Conservation (phyloP, 1,140 invertebrate genomes). For the Atta colombica region DNA sequence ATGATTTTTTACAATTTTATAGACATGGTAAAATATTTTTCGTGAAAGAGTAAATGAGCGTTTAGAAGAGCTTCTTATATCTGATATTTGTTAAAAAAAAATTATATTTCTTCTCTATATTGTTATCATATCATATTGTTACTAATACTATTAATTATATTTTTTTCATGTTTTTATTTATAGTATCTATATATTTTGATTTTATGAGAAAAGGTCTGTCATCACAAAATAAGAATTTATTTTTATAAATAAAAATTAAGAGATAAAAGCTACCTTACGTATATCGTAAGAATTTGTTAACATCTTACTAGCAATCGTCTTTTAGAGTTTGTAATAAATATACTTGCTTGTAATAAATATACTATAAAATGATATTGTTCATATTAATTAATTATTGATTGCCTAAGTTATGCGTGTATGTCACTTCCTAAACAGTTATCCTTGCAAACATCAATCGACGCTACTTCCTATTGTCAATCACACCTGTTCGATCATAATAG, state of each 20-base stretch:
- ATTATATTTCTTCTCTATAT: background rate
- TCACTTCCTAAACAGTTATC: background rate
- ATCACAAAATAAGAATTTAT: background rate
- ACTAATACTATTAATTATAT: background rate
- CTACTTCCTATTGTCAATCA: slow-evolving; percentile 11
- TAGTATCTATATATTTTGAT: background rate
- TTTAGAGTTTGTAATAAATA: background rate
- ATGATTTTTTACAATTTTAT: background rate
- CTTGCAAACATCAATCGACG: slow-evolving; percentile 12
- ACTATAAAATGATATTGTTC: background rate
- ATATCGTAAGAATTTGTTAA: background rate
- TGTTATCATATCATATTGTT: background rate
- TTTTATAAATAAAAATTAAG: background rate
- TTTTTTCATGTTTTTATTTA: background rate
- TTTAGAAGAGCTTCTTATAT: background rate
- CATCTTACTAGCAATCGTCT: no score
- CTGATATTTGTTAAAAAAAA: background rate
- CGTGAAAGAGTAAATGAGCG: background rate
- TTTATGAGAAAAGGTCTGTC: background rate
- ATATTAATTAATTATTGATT: background rate
- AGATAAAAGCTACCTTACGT: background rate
- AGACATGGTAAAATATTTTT: background rate
- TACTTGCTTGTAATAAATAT: background rate
- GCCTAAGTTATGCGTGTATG: background rate
- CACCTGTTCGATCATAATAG: slow-evolving; percentile 25